phyloP scores from a whole-genome alignment of 2,113 vertebrate genomes.

The Deroptyus accipitrinus region DNA sequence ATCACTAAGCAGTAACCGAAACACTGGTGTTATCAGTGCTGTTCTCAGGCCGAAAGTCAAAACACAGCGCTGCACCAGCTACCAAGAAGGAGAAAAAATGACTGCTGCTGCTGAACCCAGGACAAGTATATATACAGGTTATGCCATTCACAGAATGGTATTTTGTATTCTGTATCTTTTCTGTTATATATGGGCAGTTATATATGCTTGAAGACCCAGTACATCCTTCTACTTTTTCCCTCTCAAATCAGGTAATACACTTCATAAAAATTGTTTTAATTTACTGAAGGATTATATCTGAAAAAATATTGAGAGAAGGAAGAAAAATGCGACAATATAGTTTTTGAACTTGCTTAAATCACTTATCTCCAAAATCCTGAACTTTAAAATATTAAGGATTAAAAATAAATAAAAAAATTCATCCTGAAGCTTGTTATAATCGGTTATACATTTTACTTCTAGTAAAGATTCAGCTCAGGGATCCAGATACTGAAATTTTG shows the following conservation, averaged over 20 bases:
- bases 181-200: neutral
- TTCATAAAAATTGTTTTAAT: neutral
- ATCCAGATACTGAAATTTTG: neutral
- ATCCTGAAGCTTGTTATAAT: neutral
- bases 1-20: too few relatives aligned
- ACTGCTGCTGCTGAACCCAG: too few relatives aligned
- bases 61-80: too few relatives aligned
- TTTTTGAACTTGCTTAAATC: neutral
- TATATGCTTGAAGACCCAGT: neutral
- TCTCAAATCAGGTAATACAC: neutral
- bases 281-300: neutral
- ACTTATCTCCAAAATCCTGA: neutral
- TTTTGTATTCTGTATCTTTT: neutral
- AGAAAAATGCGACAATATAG: neutral
- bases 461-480: neutral
- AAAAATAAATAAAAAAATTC: neutral
- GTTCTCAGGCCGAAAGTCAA: too few relatives aligned
- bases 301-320: neutral
- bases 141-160: neutral
- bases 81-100: too few relatives aligned
- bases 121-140: neutral
- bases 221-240: fast-evolving
- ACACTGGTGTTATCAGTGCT: too few relatives aligned
- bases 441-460: neutral
- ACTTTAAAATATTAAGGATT: neutral